A percentile compares a stretch with the other conserved stretches of the same genome.
These are phyloP conservation scores for Ciconia boyciana DNA, from an alignment of 2,113 vertebrate genomes.

Conservation along the genomic window DNA sequence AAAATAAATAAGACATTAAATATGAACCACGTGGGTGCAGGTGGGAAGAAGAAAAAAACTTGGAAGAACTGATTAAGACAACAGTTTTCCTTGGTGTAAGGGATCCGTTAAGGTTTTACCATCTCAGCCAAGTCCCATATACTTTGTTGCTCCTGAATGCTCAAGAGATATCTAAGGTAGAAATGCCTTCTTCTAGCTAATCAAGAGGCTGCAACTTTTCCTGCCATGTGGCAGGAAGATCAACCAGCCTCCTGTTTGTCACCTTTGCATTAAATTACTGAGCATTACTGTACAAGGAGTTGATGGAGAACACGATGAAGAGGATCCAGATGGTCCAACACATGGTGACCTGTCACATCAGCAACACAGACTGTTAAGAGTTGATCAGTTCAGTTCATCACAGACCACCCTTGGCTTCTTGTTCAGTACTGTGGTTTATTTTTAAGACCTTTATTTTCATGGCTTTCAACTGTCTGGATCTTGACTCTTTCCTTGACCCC, in stretches of 20 bases:
- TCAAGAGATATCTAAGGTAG: neutral
- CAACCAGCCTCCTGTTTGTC: neutral
- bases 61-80: neutral
- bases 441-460: neutral
- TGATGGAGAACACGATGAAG: conserved; percentile 5
- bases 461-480: neutral
- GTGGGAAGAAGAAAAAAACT: neutral
- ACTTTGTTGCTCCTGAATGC: neutral
- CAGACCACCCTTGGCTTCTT: neutral
- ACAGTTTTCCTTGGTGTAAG: neutral
- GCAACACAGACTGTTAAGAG: conserved; percentile 30
- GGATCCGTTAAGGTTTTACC: neutral
- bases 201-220: neutral
- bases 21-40: neutral
- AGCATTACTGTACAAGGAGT: neutral
- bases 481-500: neutral
- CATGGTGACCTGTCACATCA: conserved; percentile 52
- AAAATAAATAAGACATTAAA: neutral
- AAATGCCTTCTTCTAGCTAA: neutral
- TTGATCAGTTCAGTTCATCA: conserved; percentile 2
- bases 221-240: neutral
- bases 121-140: neutral
- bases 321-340: conserved; percentile 47
- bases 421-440: neutral
- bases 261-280: neutral